phyloP scores from a whole-genome alignment of 2,888 invertebrate genomes.

The Cryptocheilus praepositus region DNA sequence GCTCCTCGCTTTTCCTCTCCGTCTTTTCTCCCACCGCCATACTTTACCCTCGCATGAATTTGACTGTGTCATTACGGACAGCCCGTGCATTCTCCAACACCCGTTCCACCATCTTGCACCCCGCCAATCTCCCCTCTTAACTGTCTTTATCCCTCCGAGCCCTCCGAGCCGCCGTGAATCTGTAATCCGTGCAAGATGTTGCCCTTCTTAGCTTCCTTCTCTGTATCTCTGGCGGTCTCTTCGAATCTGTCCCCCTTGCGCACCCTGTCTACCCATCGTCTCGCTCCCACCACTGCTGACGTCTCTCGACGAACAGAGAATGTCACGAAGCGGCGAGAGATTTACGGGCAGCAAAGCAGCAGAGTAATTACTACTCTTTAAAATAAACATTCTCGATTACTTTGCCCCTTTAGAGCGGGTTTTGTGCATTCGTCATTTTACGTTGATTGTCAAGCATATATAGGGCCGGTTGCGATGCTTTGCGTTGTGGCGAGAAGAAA shows the following conservation, averaged over 20 bases:
- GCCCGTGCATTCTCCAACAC: slow-evolving; percentile 40
- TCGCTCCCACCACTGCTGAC: slow-evolving; percentile 3
- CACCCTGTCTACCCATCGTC: slow-evolving; percentile 12
- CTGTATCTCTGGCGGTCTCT: slow-evolving; percentile 13
- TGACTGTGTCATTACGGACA: slow-evolving; percentile 54
- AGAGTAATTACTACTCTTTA: slow-evolving; percentile 70
- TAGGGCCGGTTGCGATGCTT: too few species aligned
- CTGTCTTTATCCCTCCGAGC: slow-evolving; percentile 41
- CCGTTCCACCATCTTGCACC: slow-evolving; percentile 29
- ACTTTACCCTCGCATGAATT: slow-evolving; percentile 41
- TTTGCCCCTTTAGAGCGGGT: not conserved
- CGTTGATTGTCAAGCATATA: too few species aligned
- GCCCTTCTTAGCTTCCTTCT: slow-evolving; percentile 42
- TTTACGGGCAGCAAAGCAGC: too few species aligned
- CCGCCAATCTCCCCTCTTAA: slow-evolving; percentile 18
- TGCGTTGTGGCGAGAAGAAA: too few species aligned
- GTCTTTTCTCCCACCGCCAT: slow-evolving; percentile 9
- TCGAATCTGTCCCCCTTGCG: slow-evolving; percentile 23
- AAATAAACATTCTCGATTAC: slow-evolving; percentile 62
- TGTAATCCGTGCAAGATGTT: slow-evolving; percentile 72
- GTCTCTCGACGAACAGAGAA: too few species aligned
- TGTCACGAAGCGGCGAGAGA: too few species aligned
- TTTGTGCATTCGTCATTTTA: not conserved
- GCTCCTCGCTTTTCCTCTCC: not conserved
- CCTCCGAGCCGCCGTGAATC: slow-evolving; percentile 45